Evolutionary conservation across 1,140 invertebrate species (phyloP), one percentile per base, ranked within the genome.

Genomic region (Drosophila persimilis): DNA sequence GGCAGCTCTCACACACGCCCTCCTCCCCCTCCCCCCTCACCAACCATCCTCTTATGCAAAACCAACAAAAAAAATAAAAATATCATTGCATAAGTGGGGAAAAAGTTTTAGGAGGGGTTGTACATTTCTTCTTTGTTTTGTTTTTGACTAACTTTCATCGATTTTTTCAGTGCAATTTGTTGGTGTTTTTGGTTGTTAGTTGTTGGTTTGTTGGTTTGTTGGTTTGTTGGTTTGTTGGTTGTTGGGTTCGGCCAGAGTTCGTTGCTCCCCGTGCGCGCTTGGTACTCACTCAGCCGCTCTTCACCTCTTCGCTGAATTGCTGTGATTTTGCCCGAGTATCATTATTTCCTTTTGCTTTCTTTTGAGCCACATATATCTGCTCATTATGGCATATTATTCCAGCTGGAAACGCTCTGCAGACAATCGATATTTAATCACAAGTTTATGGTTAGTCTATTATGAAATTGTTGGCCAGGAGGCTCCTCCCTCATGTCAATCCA

Each of bases 371-470:
- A 79, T 78, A 65, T 74, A 59, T 74, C 46, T 71, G 47, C 6
- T 60, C 66, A 80, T 80, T 80, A 76, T 80, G 55, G 72, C 72
- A 52, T 70, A 66, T 76, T 80, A 76, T 80, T 51, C 43, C 79
- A 70, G 56, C 59, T 78, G 56, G 78, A 78, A 70, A 52, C 74
- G 46, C 65, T 83, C 83, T 55, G 45, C 43, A 39, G 57, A 48
- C 72, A 83, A 79, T 83, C 79, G 77, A 78, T 84, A 79, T 63
- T 84, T 83, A 83, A 83, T 83, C 56, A 79, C 60, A 66, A 55
- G 56, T 73, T 58, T 74, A 72, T 72, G 66, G 24, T 74, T 56
- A 35, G 58, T 48, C 58, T 62, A 65, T 81, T 84, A 81, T 75
- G 64, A 78, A 70, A 71, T 71, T 71, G 24, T 29, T 59, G 31